Base-by-base conservation (phyloP, 1,140 invertebrate species). In the Euglossa dilemma region DNA sequence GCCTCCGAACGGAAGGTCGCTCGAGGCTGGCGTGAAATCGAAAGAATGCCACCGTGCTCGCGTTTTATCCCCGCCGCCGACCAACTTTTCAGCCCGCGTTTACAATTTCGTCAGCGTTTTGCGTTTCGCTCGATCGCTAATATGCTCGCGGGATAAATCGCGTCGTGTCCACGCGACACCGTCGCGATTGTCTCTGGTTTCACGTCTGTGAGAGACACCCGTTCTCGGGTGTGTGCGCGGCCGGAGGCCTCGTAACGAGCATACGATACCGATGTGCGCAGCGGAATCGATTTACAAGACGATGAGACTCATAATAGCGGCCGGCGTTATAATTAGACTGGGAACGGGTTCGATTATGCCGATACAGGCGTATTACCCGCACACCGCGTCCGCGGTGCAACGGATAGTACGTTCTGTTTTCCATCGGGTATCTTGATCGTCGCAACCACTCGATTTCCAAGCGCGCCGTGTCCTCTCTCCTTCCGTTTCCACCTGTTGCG, bases 131-230 rank as follows among this genome's bases (percentile, higher is more conserved):
- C 69, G 70, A 66, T 52, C 66, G 83, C 59, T 59, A 67, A 78
- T n/a, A n/a, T 61, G 36, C 50, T 72, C 59, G 84, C 69, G 54
- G 67, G 52, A 36, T n/a, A 45, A 74, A 74, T 74, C 71, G 54
- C 25, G 43, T 74, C 71, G 54, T 25, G 43, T 73, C 71, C 71
- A 74, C 56, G 71, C 71, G 84, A 79, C 82, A 80, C 76, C 76
- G 52, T 25, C 43, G 54, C 79, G 56, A 83, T 86, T 80, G 80
- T 87, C 86, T 87, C 80, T 36, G 80, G 63, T 87, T 87, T 87
- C 80, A 56, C 9, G 28, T 66, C 52, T 59, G 52, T 36, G 36
- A 36, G 4, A 36, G n/a, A n/a, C n/a, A n/a, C 83, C 75, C 54
- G 80, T 70, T 61, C 54, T 36, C 6, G 7, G n/a, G 52, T 47